Base-by-base conservation (phyloP, 2,888 invertebrate species). In the Agriotes lineatus region DNA sequence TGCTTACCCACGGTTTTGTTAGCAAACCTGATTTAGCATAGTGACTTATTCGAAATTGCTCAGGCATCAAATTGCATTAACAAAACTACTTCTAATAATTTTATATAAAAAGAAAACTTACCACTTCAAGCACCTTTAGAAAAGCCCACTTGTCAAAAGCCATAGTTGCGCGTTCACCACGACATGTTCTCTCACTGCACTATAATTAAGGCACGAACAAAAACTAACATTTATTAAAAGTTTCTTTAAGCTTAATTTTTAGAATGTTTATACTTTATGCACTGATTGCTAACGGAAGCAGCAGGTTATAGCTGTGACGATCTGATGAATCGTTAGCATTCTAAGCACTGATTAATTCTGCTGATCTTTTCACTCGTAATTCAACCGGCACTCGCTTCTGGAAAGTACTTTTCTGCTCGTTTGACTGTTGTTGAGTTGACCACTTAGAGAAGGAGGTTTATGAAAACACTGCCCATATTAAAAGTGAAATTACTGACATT, bases 111-210 rank as follows among this genome's bases (percentile, higher is more conserved):
- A n/a, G n/a, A n/a, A n/a, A 39, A 81, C 83, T 82, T 76, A 85
- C 84, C 75, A 84, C 77, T 81, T 85, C 82, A 35, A 84, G 58
- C 50, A 84, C 72, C 75, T 83, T 84, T 54, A 85, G 72, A 12
- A 82, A 67, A 4, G 83, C 82, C 84, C 84, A 85, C 72, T 78
- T 79, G 74, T 85, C 83, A 64, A 82, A 83, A 70, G 63, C 64
- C 69, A 69, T 69, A 10, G 10, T 20, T 19, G 18, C 9, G 1
- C 30, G 14, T 16, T 33, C 12, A 50, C 25, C 50, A 50, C 45
- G 33, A 14, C 39, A 39, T 39, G 37, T 19, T 20, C 14, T 30
- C 48, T 44, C 25, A 22, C 52, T 25, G 20, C 54, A 54, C 30
- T 44, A 60, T 16, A 35, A 52, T 52, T 52, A 33, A 48, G 30